Base-by-base conservation (phyloP, 2,113 vertebrate genomes). In the Python bivittatus region DNA sequence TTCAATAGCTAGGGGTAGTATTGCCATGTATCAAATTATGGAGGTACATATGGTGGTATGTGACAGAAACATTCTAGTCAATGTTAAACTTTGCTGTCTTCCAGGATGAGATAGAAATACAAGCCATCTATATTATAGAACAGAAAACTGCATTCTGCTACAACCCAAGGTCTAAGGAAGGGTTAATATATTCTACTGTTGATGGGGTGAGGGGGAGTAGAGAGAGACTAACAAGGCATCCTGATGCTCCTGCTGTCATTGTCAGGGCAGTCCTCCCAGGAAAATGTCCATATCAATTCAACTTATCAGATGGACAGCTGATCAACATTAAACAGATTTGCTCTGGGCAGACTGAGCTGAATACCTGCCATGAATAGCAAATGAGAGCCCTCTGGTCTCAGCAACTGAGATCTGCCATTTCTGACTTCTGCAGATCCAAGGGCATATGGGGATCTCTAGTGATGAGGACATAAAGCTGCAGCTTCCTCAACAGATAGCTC, bases 401-500 rank as follows among this genome's bases (percentile, higher is more conserved):
- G 88, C 94, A 90, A 94, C 93, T 0, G 60, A 92, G 94, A 95
- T 94, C 96, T 94, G 97, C 96, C 97, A 96, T 96, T 94, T 95
- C 96, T 94, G 92, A 94, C 95, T 95, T 96, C 83, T 27, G 94
- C 93, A 94, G 97, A 96, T 98, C 97, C 96, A 97, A 95, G 97
- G 97, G 97, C 97, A 98, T 96, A 98, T 97, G 97, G 97, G 97
- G 97, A 98, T 98, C 97, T 97, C 97, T 97, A 97, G 97, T 97
- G 97, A 98, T 93, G 96, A 97, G 97, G 96, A 96, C 96, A 96
- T 94, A 97, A 98, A 96, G 96, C 97, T 96, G 96, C 97, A 96
- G 97, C 96, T 93, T 96, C 95, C 96, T 96, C 96, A 91, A 94
- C 97, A 88, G 64, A 97, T 0, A 97, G 97, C 97, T 98, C 97